Conservation (phyloP, 2,888 invertebrate species). For the Phyllotreta cruciferae region DNA sequence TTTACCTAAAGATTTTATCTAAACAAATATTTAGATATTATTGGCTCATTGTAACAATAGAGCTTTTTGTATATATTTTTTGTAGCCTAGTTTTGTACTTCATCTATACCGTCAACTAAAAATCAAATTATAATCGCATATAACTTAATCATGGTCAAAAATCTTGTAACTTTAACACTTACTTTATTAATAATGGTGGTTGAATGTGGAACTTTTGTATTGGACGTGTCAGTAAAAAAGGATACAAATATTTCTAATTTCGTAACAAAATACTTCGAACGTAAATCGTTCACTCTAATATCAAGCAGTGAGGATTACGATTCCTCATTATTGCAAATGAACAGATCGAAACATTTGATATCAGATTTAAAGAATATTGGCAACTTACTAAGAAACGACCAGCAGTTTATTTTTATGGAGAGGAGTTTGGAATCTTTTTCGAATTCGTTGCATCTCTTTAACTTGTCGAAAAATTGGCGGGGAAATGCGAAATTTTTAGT, state of each 20-base stretch:
- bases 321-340: neutral
- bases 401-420: conserved; percentile 2
- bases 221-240: neutral
- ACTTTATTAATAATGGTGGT: too few relatives aligned
- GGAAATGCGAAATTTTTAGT: conserved; percentile 1
- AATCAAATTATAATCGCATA: too few relatives aligned
- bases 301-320: neutral
- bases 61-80: too few relatives aligned
- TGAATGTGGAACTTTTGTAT: too few relatives aligned
- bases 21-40: too few relatives aligned
- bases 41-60: too few relatives aligned
- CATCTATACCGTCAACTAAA: too few relatives aligned
- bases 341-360: conserved; percentile 3
- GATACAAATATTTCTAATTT: neutral
- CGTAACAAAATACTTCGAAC: conserved; percentile 3
- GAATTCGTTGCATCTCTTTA: neutral
- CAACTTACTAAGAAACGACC: neutral
- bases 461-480: neutral
- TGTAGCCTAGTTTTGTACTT: too few relatives aligned
- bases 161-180: too few relatives aligned
- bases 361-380: neutral
- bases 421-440: neutral
- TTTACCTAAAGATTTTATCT: too few relatives aligned
- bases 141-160: too few relatives aligned
- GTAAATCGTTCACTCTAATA: neutral